phyloP scores from a whole-genome alignment of 2,888 invertebrate genomes.

The Drosophila robusta region DNA sequence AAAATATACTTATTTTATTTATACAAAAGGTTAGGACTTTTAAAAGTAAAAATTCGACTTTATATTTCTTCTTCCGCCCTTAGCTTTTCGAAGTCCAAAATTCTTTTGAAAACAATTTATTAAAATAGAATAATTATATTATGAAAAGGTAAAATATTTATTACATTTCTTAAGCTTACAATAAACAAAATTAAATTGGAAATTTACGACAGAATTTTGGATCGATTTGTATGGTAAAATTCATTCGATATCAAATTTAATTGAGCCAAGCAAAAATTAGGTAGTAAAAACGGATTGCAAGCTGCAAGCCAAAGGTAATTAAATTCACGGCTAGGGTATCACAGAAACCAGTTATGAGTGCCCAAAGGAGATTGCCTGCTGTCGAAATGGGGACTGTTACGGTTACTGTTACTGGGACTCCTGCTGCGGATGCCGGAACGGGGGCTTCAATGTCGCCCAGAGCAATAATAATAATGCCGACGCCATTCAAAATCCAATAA shows the following conservation, averaged over 20 bases:
- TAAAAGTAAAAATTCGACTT: too few relatives aligned
- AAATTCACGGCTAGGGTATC: slow-evolving; percentile 25
- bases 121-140: too few relatives aligned
- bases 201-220: too few relatives aligned
- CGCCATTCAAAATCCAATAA: slow-evolving; percentile 49
- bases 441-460: slow-evolving; percentile 41
- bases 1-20: too few relatives aligned
- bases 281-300: not conserved
- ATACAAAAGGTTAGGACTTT: too few relatives aligned
- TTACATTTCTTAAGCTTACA: too few relatives aligned
- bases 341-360: slow-evolving; percentile 34
- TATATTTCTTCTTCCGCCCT: too few relatives aligned
- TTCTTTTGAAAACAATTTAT: too few relatives aligned
- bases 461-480: slow-evolving; percentile 51
- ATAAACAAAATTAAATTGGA: too few relatives aligned
- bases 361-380: slow-evolving; percentile 16
- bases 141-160: too few relatives aligned
- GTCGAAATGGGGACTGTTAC: slow-evolving; percentile 4
- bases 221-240: too few relatives aligned
- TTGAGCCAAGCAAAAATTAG: not conserved
- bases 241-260: not conserved
- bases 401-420: not conserved
- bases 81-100: too few relatives aligned
- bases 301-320: slow-evolving; percentile 24
- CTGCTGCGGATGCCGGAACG: slow-evolving; percentile 4